phyloP scores from a whole-genome alignment of 2,888 invertebrate genomes.

The Slavum lentiscoides region DNA sequence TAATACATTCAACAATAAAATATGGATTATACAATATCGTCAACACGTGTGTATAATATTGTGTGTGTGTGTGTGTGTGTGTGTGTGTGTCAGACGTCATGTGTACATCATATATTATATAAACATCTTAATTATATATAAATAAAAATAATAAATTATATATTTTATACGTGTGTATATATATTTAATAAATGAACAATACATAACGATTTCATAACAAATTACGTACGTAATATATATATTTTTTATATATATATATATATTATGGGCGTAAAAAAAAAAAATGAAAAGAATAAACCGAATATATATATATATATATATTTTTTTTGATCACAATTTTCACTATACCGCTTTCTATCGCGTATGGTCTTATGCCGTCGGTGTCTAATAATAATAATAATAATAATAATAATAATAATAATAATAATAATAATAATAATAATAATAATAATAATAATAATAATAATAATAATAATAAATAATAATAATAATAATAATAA shows the following conservation, averaged over 20 bases:
- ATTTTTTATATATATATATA: too few species aligned
- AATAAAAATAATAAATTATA: constrained; percentile 11
- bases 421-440: too few species aligned
- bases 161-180: neutral
- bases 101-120: neutral
- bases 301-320: too few species aligned
- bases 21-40: constrained; percentile 1
- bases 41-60: neutral
- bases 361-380: too few species aligned
- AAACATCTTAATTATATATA: neutral
- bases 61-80: too few species aligned
- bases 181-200: neutral
- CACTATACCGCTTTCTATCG: neutral
- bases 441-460: too few species aligned
- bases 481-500: too few species aligned
- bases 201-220: constrained; percentile 31
- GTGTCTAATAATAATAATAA: too few species aligned
- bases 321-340: constrained; percentile 25
- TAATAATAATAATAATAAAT: too few species aligned
- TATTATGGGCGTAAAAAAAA: constrained; percentile 22
- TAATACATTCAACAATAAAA: too few species aligned
- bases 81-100: neutral
- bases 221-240: constrained; percentile 5
- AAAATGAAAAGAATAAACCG: constrained; percentile 2
- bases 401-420: too few species aligned